Conservation (phyloP, 2,888 invertebrate genomes). For the Acanthosepion lycidas region DNA sequence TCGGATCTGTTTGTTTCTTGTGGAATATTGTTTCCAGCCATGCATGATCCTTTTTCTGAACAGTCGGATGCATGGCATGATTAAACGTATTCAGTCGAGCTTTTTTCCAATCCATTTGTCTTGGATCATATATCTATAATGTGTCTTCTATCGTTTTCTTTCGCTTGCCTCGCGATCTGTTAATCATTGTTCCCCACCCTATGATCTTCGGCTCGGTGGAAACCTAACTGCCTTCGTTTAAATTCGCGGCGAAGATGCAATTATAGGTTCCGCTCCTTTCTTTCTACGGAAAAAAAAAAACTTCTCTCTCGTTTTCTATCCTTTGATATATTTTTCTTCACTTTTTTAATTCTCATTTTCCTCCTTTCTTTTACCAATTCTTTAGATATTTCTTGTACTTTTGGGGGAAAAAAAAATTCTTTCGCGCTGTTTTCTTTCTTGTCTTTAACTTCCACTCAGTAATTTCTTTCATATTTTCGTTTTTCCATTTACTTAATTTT, state of each 20-base stretch:
- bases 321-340: too few relatives aligned
- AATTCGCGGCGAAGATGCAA: background rate
- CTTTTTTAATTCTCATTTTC: background rate
- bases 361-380: background rate
- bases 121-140: constrained; percentile 14
- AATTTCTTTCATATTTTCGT: background rate
- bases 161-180: background rate
- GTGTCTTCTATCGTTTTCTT: background rate
- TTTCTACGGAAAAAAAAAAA: background rate
- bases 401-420: too few relatives aligned
- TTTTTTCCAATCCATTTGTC: constrained; percentile 33
- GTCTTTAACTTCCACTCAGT: too few relatives aligned
- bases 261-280: background rate
- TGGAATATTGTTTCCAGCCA: background rate
- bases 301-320: too few relatives aligned
- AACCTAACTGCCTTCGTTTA: constrained; percentile 33
- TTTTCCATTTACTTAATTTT: background rate
- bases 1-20: background rate
- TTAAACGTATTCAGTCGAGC: background rate
- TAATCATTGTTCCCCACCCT: background rate
- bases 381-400: too few relatives aligned
- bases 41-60: background rate
- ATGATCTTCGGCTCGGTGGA: background rate
- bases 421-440: background rate
- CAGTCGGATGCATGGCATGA: background rate